Evolutionary conservation across 2,888 invertebrate species (phyloP), one percentile per base, ranked within the genome.

Genomic region (Drosophila limbata): DNA sequence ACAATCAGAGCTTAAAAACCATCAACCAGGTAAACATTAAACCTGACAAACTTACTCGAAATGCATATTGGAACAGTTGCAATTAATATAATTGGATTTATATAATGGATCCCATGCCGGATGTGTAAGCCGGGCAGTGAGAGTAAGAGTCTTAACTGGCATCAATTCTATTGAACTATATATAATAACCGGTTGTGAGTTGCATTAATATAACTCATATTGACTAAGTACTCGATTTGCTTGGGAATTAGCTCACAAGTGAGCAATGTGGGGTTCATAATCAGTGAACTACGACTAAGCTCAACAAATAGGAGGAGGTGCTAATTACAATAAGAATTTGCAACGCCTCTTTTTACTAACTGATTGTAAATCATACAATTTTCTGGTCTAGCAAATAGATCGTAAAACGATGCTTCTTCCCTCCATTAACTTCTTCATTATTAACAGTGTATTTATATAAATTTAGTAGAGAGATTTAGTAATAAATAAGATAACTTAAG

Each of bases 151-250:
- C 61, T 50, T 44, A 73, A 17, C 68, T 44, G 52, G 21, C 31
- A 50, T 50, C n/a, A 37, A 10, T 37, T 33, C 31, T 40, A 6
- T 44, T 60, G 40, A 62, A 17, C 28, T 51, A 21, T 13, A 68
- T 25, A 19, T 53, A 74, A 62, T 50, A 76, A 80, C 80, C 77
- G 64, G 81, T 79, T 79, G 28, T 37, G 25, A 52, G 40, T 33
- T 33, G 19, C 47, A 68, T 68, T 74, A 48, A 51, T 40, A 42
- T 44, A 35, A 56, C 47, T 37, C 47, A 44, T 57, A 35, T 31
- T 56, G 56, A 51, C 47, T 17, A 48, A 35, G 28, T 56, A 60
- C 45, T 39, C 48, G 39, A 39, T 11, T 13, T 9, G 42, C 55
- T 37, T 5, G 11, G 13, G 42, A 59, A 66, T 57, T 35, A 48